Evolutionary conservation across 2,797 vertebrate genomes (phyloP), one percentile per base, ranked within the genome.

Genomic region (Neomorphus geoffroyi): DNA sequence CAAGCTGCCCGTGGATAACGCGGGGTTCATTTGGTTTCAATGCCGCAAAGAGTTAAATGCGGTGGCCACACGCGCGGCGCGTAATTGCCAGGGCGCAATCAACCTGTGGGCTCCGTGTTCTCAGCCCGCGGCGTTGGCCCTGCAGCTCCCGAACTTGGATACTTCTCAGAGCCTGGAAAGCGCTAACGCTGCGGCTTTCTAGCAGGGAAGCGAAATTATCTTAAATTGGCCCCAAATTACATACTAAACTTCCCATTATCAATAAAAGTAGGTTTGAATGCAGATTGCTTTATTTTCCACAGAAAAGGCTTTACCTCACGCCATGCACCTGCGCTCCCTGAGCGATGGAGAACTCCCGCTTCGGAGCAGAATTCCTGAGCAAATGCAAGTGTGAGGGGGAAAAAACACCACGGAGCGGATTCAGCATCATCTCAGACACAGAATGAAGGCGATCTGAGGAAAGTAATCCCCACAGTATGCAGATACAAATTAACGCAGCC

Each of bases 401-500:
- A 48, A 86, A 48, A 89, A 70, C 51, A 56, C 79, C 50, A n/a
- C 8, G 6, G 70, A 79, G 50, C 75, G 90, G 58, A 92, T 50
- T 58, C 85, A 39, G 0, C 87, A 21, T 86, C 33, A 93, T 51
- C 80, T 92, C 72, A 92, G 89, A 37, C 81, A 61, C 43, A 32
- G 86, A 91, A 94, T 88, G 86, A 74, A 93, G 71, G 73, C 26
- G 22, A 84, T 78, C 90, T 41, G 54, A n/a, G 56, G 50, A 62
- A 92, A 80, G 71, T 35, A 90, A 80, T 86, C 54, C 85, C 83
- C 69, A 43, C 18, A 92, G 88, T 69, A 86, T 78, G 85, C 90
- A 94, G 92, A 94, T 88, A 95, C 48, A 74, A 72, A 88, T 91
- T 66, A 95, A 92, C 32, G 51, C 92, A 92, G 93, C 83, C 89